Evolutionary conservation across 2,113 vertebrate genomes (phyloP).

Genomic region (Pholis gunnellus): DNA sequence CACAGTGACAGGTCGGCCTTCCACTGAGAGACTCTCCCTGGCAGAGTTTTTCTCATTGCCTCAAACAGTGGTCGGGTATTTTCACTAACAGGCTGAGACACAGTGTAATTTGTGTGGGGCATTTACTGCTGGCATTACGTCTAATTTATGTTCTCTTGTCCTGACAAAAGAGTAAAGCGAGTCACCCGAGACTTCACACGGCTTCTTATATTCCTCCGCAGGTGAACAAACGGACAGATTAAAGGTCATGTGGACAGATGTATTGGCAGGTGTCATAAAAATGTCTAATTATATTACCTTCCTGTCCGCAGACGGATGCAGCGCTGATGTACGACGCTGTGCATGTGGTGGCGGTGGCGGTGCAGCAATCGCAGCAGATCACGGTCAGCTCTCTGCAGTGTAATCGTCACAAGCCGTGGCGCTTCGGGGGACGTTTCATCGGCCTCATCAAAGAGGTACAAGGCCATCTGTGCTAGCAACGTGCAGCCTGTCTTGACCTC

Average conservation of each 20-base stretch:
- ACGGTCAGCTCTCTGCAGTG: conserved; percentile 98
- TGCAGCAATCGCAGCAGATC: conserved; percentile 98
- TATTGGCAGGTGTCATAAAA: conserved; percentile 45
- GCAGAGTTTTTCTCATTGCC: conserved; percentile 62
- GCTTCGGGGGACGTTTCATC: conserved; percentile 96
- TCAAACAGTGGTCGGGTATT: conserved; percentile 61
- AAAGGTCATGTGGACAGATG: conserved; percentile 47
- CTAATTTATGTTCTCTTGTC: conserved; percentile 54
- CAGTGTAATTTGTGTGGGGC: conserved; percentile 59
- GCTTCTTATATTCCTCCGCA: conserved; percentile 31
- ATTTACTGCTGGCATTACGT: conserved; percentile 52
- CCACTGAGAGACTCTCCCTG: conserved; percentile 65
- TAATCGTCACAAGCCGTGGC: conserved; percentile 97
- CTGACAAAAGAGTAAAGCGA: conserved; percentile 41
- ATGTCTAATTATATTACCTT: conserved; percentile 39
- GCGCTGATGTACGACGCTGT: conserved; percentile 98
- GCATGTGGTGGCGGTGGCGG: conserved; percentile 95
- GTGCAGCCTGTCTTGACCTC: conserved; percentile 30
- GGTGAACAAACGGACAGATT: conserved; percentile 41
- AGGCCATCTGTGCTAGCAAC: conserved; percentile 12
- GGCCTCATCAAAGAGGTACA: conserved; percentile 96
- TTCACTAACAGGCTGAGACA: conserved; percentile 69
- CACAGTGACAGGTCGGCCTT: conserved; percentile 64
- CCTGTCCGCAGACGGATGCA: conserved; percentile 90
- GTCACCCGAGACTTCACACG: conserved; percentile 41